phyloP scores from a whole-genome alignment of 2,113 vertebrate species.

The Cygnus atratus region DNA sequence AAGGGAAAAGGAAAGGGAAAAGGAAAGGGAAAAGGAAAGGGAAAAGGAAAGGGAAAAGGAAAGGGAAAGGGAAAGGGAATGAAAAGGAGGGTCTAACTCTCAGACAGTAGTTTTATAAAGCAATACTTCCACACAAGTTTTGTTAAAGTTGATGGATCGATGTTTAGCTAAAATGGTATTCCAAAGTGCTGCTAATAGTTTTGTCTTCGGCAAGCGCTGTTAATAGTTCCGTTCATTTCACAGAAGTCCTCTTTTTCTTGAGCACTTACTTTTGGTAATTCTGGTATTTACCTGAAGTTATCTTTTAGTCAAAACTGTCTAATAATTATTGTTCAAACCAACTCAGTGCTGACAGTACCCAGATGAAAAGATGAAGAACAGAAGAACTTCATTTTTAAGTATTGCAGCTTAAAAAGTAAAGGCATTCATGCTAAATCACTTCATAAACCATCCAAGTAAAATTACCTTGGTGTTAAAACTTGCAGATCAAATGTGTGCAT shows the following conservation, averaged over 20 bases:
- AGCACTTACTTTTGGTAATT: conserved; percentile 21
- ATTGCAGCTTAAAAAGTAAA: conserved; percentile 30
- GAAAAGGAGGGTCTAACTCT: not conserved
- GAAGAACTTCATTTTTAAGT: conserved; percentile 18
- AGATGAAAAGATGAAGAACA: conserved; percentile 29
- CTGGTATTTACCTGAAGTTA: conserved; percentile 13
- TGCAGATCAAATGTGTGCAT: not conserved
- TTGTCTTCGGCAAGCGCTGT: not conserved
- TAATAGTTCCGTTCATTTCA: conserved; percentile 5
- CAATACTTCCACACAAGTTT: not conserved
- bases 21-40: not conserved
- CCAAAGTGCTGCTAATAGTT: not conserved
- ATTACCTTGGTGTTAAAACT: conserved; percentile 21
- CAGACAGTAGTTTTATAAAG: not conserved
- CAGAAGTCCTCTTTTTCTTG: not conserved
- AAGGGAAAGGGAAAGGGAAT: not conserved
- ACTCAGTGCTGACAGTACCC: not conserved
- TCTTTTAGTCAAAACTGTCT: conserved; percentile 34
- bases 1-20: not conserved
- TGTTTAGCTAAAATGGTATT: not conserved
- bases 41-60: not conserved
- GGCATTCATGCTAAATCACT: not conserved
- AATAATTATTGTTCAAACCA: conserved; percentile 37
- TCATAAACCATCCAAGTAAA: conserved; percentile 13
- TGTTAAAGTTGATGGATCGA: not conserved